phyloP scores from a whole-genome alignment of 2,797 vertebrate species.

The Telmatherina bonti region DNA sequence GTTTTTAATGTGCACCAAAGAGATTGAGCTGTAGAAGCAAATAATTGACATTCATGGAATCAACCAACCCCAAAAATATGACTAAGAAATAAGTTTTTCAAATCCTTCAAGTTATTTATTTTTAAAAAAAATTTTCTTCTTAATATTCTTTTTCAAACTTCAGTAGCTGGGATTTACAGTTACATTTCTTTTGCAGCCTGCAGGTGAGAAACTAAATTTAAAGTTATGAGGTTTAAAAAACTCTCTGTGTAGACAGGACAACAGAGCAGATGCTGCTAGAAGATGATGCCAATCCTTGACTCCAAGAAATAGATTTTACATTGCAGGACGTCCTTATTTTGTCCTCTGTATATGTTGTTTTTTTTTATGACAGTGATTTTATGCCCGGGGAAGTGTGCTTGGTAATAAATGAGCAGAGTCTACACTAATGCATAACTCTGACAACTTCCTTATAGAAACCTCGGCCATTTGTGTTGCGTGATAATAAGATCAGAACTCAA shows the following conservation, averaged over 20 bases:
- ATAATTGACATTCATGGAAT: too few species aligned
- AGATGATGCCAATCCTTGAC: slow-evolving; percentile 33
- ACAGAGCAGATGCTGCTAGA: slow-evolving; percentile 30
- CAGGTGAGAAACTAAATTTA: neutral
- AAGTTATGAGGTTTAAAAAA: slow-evolving; percentile 3
- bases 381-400: slow-evolving; percentile 30
- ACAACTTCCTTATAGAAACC: slow-evolving; percentile 42
- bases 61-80: neutral
- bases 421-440: slow-evolving; percentile 41
- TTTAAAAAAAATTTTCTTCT: too few species aligned
- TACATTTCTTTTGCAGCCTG: neutral
- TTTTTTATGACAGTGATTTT: slow-evolving; percentile 35
- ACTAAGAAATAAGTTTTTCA: neutral
- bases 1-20: too few species aligned
- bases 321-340: slow-evolving; percentile 32
- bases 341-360: slow-evolving; percentile 31
- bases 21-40: too few species aligned
- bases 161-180: too few species aligned
- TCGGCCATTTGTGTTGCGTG: slow-evolving; percentile 19
- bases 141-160: too few species aligned
- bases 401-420: slow-evolving; percentile 33
- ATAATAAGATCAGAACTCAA: slow-evolving; percentile 24
- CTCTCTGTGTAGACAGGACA: slow-evolving; percentile 36
- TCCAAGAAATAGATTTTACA: slow-evolving; percentile 41
- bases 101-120: too few species aligned